Evolutionary conservation across 1,140 invertebrate genomes (phyloP), one percentile per base, ranked within the genome.

Genomic region (Leptoteleia sp.): DNA sequence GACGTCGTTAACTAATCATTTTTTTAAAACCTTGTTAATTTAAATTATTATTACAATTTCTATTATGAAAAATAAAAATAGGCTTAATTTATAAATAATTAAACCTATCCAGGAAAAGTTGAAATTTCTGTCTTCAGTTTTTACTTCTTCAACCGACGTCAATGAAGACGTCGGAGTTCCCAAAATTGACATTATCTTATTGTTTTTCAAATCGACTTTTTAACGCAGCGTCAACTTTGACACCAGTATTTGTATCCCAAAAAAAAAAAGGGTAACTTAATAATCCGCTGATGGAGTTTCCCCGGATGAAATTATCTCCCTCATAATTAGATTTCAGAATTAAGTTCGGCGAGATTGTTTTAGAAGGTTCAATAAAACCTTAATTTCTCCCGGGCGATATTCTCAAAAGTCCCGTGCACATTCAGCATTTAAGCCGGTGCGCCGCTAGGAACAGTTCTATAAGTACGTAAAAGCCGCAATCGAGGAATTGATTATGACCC

Each of bases 321-420:
- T 59, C 4, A 29, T 35, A 59, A 59, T 59, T 43, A 59, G 29
- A 59, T 59, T 33, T 45, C 12, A 40, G 29, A 59, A 45, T 59
- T 42, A 45, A 59, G 25, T 59, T 59, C 13, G 4, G 29, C 15
- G 29, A 59, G 38, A 59, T 43, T 59, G 55, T 59, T 43, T 33
- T 45, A 45, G 27, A 59, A 45, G 55, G 29, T 45, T 35, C n/a
- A 43, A 45, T 59, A 59, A 59, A 59, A 33, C 16, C 55, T 33
- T 45, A 29, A 43, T 57, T 57, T 43, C 54, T 57, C 35, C 48
- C 48, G 3, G 17, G 25, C 16, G 31, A 22, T 17, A 22, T 12
- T 38, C 31, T 25, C 27, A 17, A 33, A 35, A 40, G 35, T 54
- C 50, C 50, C 50, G 25, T 12, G 22, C 37, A 55, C 31, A 54